Evolutionary conservation across 2,113 vertebrate genomes (phyloP).

Genomic region (Talpa occidentalis): DNA sequence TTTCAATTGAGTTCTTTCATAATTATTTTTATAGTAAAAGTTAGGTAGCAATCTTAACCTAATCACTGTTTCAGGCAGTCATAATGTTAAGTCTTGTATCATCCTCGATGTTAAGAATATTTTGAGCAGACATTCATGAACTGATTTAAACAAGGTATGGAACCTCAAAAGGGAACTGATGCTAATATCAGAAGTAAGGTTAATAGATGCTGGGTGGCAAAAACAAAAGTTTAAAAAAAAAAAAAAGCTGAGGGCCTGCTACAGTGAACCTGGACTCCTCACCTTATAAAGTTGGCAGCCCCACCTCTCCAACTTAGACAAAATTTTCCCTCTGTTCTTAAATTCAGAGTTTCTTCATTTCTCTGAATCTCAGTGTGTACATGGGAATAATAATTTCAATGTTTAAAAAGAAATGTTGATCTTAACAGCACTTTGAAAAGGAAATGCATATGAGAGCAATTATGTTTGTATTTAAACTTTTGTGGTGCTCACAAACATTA

Average conservation of each 20-base stretch:
- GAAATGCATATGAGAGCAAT: background rate
- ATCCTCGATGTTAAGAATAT: background rate
- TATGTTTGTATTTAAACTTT: background rate
- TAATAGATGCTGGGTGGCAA: background rate
- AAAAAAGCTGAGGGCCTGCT: no score
- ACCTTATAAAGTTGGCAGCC: accelerated
- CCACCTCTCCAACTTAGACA: background rate
- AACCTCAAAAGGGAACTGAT: background rate
- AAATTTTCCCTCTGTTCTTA: background rate
- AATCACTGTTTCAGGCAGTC: background rate
- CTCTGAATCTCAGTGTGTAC: background rate
- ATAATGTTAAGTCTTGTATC: background rate
- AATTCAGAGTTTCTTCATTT: background rate
- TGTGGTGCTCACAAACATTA: background rate
- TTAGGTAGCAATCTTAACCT: background rate
- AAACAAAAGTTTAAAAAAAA: background rate
- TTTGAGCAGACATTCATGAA: background rate
- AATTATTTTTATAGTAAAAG: background rate
- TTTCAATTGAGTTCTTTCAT: background rate
- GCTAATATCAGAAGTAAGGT: background rate
- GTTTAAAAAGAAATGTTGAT: background rate
- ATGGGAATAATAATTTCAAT: background rate
- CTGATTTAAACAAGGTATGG: background rate
- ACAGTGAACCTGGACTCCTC: background rate
- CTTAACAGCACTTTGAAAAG: background rate